phyloP scores from a whole-genome alignment of 2,113 vertebrate species.

The Carettochelys insculpta region DNA sequence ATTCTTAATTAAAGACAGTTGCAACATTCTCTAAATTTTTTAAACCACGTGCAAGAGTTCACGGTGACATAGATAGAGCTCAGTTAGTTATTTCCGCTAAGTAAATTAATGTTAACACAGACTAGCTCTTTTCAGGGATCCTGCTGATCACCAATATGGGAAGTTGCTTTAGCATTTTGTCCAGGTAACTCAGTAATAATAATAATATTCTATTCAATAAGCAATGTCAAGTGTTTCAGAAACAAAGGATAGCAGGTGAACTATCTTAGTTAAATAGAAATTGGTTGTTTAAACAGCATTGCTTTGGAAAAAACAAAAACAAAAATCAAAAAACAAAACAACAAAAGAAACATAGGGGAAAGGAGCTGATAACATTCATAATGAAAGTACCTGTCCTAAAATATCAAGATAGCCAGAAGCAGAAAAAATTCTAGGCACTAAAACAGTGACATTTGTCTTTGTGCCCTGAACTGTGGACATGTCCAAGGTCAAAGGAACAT shows the following conservation, averaged over 20 bases:
- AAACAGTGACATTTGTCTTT: no score
- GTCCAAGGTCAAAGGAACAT: no score
- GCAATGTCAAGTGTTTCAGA: accelerated
- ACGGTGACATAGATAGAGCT: not conserved
- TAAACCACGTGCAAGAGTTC: not conserved
- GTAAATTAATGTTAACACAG: not conserved
- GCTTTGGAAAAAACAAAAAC: not conserved
- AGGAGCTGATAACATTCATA: not conserved
- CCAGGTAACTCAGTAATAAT: not conserved
- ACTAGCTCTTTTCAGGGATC: not conserved
- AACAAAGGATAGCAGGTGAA: not conserved
- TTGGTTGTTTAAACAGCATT: not conserved
- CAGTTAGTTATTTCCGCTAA: not conserved
- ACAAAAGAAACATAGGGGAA: not conserved
- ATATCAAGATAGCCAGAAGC: not conserved
- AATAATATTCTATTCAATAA: not conserved
- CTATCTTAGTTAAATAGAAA: not conserved
- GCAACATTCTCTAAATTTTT: no score
- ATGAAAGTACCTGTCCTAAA: not conserved
- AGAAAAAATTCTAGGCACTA: not conserved
- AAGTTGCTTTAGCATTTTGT: not conserved
- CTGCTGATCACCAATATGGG: not conserved
- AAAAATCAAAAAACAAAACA: no score
- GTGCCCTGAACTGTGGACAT: no score
- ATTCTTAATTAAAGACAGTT: no score